Evolutionary conservation across 2,113 vertebrate species (phyloP).

Genomic region (Mesembrinibis cayennensis): DNA sequence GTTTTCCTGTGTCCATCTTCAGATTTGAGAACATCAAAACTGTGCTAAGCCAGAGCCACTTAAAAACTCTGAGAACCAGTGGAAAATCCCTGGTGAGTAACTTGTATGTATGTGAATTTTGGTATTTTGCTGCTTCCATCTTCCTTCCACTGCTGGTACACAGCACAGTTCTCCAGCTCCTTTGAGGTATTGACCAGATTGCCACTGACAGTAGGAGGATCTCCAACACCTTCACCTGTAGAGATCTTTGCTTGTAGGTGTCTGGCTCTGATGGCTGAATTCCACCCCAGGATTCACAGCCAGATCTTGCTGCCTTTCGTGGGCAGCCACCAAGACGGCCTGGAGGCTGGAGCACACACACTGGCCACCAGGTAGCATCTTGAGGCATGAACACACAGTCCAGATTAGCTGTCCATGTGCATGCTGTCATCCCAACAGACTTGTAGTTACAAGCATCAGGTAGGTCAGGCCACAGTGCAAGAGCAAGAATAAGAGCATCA

Average conservation of each 20-base stretch:
- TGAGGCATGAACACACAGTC: not conserved
- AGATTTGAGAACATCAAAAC: not conserved
- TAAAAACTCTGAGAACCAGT: not conserved
- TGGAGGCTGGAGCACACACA: not conserved
- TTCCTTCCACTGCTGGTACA: not conserved
- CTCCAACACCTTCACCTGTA: not conserved
- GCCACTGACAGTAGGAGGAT: not conserved
- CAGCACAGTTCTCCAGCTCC: not conserved
- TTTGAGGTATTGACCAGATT: not conserved
- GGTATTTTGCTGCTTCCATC: not conserved
- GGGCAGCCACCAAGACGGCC: not conserved
- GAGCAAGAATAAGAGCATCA: not conserved
- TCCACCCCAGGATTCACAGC: not conserved
- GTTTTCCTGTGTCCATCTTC: not conserved
- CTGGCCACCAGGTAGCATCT: accelerated
- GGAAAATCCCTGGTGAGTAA: not conserved
- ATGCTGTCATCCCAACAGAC: not conserved
- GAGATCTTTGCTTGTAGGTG: not conserved
- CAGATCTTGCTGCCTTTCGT: not conserved
- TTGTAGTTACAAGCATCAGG: not conserved
- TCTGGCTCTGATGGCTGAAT: not conserved
- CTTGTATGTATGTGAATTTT: not conserved
- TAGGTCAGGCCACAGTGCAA: not conserved
- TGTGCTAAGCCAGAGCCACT: not conserved
- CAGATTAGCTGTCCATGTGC: not conserved